A percentile compares a stretch with the other conserved stretches of the same genome.
phyloP scores from a whole-genome alignment of 92 coral and sea anemone genomes.

The Heliopora coerulea region DNA sequence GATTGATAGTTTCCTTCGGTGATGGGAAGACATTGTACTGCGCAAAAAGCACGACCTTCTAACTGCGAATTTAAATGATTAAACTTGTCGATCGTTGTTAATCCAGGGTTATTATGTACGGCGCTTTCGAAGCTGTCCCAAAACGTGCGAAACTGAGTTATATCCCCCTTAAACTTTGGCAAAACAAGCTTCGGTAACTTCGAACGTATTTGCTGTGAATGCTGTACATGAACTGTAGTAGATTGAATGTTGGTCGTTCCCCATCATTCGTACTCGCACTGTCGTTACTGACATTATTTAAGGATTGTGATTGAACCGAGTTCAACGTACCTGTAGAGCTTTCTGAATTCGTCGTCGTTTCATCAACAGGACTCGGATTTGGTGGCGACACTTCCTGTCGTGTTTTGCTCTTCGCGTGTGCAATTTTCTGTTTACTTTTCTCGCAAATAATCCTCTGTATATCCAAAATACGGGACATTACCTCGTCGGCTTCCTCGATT shows the following conservation, averaged over 20 bases:
- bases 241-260: no score
- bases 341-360: no score
- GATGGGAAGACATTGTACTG: background rate
- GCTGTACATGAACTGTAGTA: no score
- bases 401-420: no score
- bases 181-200: constrained; percentile 20
- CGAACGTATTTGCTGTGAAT: background rate
- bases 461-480: constrained; percentile 46
- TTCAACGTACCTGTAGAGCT: no score
- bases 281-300: no score
- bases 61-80: background rate
- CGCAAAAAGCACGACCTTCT: background rate
- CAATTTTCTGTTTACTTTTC: no score
- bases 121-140: constrained; percentile 10
- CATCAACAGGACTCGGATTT: no score
- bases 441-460: constrained; percentile 20
- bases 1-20: background rate
- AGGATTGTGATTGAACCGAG: no score
- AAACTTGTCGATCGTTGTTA: background rate
- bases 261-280: no score
- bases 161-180: constrained; percentile 12
- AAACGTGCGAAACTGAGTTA: no score
- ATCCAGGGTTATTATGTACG: background rate
- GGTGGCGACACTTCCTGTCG: no score
- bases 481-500: constrained; percentile 47